Percentiles rank a stretch among this genome's conserved stretches.
These are phyloP conservation scores for Drosophila melanogaster DNA, from an alignment of 1,140 invertebrate species.

Conservation along the genomic window Release_6_plus_ISO1_MT NT_033777.3:22574001-22574500, in stretches of 20 bases:
- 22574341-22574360: conserved; percentile 80
- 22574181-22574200: conserved; percentile 32
- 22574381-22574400: conserved; percentile 98
- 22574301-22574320: conserved; percentile 8
- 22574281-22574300: conserved; percentile 49
- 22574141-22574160: conserved; percentile 6
- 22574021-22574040: conserved; percentile 29
- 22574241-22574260: conserved; percentile 44
- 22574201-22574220: conserved; percentile 56
- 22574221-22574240: conserved; percentile 33
- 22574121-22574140: conserved; percentile 30
- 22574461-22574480: conserved; percentile 98
- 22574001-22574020: conserved; percentile 36
- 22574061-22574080: conserved; percentile 35
- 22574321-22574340: not conserved
- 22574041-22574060: conserved; percentile 67
- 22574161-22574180: conserved; percentile 34
- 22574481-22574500: conserved; percentile 96
- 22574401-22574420: conserved; percentile 98
- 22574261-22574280: conserved; percentile 31
- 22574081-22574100: conserved; percentile 11
- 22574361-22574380: conserved; percentile 97
- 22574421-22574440: conserved; percentile 96
- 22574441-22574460: conserved; percentile 96
- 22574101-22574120: conserved; percentile 38